Percentiles rank a stretch among this genome's conserved stretches.
Evolutionary conservation across 1,140 invertebrate species (phyloP).

Genomic region (Drosophila neocordata): DNA sequence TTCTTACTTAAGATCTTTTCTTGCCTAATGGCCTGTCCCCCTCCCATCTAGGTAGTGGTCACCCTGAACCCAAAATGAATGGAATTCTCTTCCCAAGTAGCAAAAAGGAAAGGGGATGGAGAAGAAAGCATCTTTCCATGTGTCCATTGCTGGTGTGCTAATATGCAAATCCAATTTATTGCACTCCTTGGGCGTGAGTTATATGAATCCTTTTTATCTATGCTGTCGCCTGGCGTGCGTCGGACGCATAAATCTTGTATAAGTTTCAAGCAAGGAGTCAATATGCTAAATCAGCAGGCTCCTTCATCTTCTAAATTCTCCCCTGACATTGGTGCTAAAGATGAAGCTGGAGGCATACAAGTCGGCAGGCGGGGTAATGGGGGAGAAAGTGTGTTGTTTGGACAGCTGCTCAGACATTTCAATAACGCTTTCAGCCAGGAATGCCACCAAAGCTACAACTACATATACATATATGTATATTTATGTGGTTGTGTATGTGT

Average conservation of each 20-base stretch:
- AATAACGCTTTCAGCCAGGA: conserved; percentile 60
- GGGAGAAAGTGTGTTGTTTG: conserved; percentile 43
- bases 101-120: conserved; percentile 28
- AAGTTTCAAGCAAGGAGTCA: conserved; percentile 73
- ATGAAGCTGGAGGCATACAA: conserved; percentile 8
- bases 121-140: neutral
- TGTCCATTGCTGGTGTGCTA: conserved; percentile 62
- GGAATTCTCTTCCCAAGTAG: conserved; percentile 22
- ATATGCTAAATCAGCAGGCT: conserved; percentile 79
- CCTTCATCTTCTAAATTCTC: conserved; percentile 9
- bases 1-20: conserved; percentile 68
- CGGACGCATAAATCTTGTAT: conserved; percentile 78
- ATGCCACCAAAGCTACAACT: conserved; percentile 51
- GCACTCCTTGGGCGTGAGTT: conserved; percentile 62
- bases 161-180: conserved; percentile 82
- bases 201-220: conserved; percentile 76
- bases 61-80: conserved; percentile 11
- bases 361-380: neutral
- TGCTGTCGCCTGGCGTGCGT: conserved; percentile 64
- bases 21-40: conserved; percentile 55
- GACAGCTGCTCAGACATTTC: conserved; percentile 78
- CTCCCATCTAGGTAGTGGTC: conserved; percentile 44
- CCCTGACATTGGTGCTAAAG: conserved; percentile 1
- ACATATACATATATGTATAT: neutral
- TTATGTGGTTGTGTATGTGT: neutral